Evolutionary conservation across 1,140 invertebrate species (phyloP).

Genomic region (Araneus ventricosus): DNA sequence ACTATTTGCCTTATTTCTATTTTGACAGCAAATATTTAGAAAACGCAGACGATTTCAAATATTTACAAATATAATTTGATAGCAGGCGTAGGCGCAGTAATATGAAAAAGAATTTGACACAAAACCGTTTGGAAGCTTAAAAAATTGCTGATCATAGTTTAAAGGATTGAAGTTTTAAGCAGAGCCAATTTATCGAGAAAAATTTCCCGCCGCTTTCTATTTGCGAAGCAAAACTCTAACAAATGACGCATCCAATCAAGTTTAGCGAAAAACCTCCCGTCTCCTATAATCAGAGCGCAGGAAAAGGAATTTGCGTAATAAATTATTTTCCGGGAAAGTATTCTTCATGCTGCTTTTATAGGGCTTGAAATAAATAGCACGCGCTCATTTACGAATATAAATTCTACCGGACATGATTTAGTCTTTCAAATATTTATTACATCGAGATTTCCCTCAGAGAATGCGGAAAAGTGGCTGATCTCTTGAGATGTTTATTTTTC

Average conservation of each 20-base stretch:
- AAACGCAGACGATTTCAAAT: too few relatives aligned
- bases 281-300: neutral
- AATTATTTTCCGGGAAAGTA: neutral
- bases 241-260: constrained; percentile 3
- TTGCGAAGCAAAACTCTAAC: neutral
- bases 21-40: too few relatives aligned
- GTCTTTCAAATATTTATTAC: too few relatives aligned
- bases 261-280: neutral
- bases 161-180: neutral
- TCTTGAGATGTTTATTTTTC: too few relatives aligned
- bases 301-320: neutral
- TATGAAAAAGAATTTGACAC: too few relatives aligned
- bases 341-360: neutral
- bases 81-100: too few relatives aligned
- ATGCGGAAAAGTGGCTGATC: too few relatives aligned
- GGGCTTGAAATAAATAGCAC: neutral
- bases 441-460: too few relatives aligned
- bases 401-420: neutral
- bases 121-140: too few relatives aligned
- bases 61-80: too few relatives aligned
- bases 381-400: neutral
- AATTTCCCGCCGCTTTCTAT: neutral
- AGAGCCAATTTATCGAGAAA: neutral
- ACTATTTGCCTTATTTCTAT: too few relatives aligned
- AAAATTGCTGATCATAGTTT: too few relatives aligned